Evolutionary conservation across 2,113 vertebrate genomes (phyloP).

Genomic region (Apteryx owenii): DNA sequence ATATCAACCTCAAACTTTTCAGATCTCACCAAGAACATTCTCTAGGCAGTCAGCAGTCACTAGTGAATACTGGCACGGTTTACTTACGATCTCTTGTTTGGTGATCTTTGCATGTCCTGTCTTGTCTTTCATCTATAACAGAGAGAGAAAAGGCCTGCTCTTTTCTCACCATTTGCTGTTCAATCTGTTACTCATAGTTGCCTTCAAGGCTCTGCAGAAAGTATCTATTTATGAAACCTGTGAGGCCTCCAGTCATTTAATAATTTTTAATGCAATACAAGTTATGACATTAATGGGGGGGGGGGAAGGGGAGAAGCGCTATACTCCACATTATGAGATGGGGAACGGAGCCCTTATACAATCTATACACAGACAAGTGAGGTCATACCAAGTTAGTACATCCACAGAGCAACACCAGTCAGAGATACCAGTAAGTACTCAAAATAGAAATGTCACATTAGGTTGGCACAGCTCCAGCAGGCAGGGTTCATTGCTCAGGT

Average conservation of each 20-base stretch:
- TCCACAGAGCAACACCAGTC: neutral
- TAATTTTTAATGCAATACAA: neutral
- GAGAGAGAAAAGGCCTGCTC: neutral
- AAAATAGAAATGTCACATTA: neutral
- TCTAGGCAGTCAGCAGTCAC: neutral
- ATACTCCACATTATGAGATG: neutral
- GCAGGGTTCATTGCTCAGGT: neutral
- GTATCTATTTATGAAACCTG: neutral
- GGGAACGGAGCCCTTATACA: neutral
- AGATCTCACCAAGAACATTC: neutral
- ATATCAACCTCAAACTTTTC: neutral
- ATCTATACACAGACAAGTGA: neutral
- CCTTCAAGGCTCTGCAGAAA: neutral
- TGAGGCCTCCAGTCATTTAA: neutral
- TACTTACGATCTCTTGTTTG: neutral
- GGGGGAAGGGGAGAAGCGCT: neutral
- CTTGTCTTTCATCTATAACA: fast-evolving
- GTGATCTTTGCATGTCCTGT: neutral
- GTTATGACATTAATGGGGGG: neutral
- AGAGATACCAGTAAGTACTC: neutral
- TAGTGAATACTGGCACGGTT: neutral
- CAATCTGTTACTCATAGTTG: neutral
- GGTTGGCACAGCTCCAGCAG: neutral
- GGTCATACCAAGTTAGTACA: neutral
- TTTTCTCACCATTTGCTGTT: neutral